phyloP scores from a whole-genome alignment of 2,888 invertebrate species.

The Drosophila ustulata region DNA sequence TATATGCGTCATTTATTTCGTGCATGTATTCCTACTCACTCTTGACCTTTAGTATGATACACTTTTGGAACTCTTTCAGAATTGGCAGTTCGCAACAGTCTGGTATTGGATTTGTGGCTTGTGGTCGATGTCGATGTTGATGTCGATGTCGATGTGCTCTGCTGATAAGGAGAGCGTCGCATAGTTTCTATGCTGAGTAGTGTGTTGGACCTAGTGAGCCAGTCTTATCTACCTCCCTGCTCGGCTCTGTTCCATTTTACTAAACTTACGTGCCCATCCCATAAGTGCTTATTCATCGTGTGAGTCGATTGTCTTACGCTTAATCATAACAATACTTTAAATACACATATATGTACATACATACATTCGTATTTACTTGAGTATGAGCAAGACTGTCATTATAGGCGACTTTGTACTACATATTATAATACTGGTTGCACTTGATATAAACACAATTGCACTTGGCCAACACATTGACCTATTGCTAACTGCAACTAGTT shows the following conservation, averaged over 20 bases:
- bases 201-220: neutral
- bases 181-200: conserved; percentile 13
- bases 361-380: neutral
- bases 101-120: neutral
- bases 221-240: conserved; percentile 25
- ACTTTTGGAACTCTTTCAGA: conserved; percentile 16
- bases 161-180: conserved; percentile 11
- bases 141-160: conserved; percentile 22
- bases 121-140: conserved; percentile 10
- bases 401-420: neutral
- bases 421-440: conserved; percentile 14
- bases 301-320: conserved; percentile 1
- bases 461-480: conserved; percentile 1
- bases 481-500: neutral
- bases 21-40: conserved; percentile 2
- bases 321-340: conserved; percentile 12
- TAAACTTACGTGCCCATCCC: conserved; percentile 3
- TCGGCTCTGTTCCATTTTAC: neutral
- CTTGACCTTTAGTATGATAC: conserved; percentile 53
- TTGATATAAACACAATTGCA: conserved; percentile 11
- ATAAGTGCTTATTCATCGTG: conserved; percentile 35
- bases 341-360: neutral
- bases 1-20: conserved; percentile 33
- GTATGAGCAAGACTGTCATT: neutral
- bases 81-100: conserved; percentile 26